Conservation (phyloP, 2,113 vertebrate species). For the Prinia subflava region DNA sequence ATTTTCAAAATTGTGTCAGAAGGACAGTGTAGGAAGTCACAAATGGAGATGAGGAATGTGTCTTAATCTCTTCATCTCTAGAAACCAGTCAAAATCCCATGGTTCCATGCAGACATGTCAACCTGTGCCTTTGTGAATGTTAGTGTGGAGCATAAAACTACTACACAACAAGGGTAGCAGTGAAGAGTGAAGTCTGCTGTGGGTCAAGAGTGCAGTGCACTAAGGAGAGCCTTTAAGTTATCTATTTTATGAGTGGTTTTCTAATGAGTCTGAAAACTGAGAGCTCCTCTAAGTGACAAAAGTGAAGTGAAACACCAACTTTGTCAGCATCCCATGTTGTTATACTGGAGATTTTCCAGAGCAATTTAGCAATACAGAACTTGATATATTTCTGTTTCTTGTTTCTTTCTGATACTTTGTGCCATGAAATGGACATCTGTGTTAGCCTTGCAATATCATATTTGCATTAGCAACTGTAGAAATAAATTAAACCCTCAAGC, state of each 20-base stretch:
- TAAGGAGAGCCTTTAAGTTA: background rate
- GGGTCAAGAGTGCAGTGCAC: background rate
- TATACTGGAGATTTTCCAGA: background rate
- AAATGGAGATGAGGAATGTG: background rate
- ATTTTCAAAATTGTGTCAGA: conserved; percentile 46
- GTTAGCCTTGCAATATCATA: background rate
- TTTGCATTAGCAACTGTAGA: background rate
- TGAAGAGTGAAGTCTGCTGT: background rate
- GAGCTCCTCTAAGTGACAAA: background rate
- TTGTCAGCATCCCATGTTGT: background rate
- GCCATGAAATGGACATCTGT: background rate
- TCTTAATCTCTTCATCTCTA: background rate
- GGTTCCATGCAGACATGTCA: background rate
- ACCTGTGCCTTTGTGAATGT: background rate
- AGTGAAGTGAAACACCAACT: background rate
- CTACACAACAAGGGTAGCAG: background rate
- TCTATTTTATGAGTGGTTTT: background rate
- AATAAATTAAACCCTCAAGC: background rate
- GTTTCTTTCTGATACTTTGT: background rate
- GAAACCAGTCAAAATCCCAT: background rate
- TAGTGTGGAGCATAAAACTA: background rate
- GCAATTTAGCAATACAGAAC: background rate
- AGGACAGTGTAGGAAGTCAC: background rate
- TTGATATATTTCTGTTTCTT: background rate
- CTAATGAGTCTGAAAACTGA: background rate